Base-by-base conservation (phyloP, 2,797 vertebrate genomes). In the Pempheris klunzingeri region DNA sequence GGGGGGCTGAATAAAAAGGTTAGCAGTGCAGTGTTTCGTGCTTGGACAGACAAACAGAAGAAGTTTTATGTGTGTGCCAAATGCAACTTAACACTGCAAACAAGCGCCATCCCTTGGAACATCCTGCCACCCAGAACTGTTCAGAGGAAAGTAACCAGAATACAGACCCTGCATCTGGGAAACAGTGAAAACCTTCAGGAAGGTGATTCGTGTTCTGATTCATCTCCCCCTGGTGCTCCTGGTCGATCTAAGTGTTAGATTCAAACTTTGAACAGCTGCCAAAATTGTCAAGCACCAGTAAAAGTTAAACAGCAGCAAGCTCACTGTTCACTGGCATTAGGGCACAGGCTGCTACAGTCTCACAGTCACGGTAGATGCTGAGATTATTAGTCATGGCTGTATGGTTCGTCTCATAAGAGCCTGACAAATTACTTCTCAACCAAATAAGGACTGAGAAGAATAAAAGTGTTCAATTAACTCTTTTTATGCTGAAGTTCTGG, bases 21-120 rank as follows among this genome's bases (percentile, higher is more conserved):
- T 92, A 92, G 83, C 86, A 81, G 86, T 86, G 90, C 90, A 92
- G 86, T 87, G 84, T 90, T 93, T 94, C 89, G 86, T 92, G 92
- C 90, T 90, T 83, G 82, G 92, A 93, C 90, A 92, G 88, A 94
- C 87, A 93, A 93, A 90, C 85, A 93, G 88, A 90, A 89, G 88
- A 89, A 90, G 90, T 90, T 94, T 92, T 90, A 90, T 89, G 79
- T 90, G 86, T 79, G 87, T 88, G 92, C 92, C 94, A 93, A 88
- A 93, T 88, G 92, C 92, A 88, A 90, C 91, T 92, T 89, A 94
- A 93, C 88, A 92, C 90, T 87, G 85, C 91, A 94, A 95, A 94
- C 90, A 92, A 92, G 84, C 81, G 85, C 80, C 43, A 76, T 86
- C 87, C 90, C 87, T 59, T 89, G 87, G 87, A 91, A 85, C 86